These are phyloP conservation scores for Oreochromis aureus DNA, from an alignment of 2,113 vertebrate genomes.

Conservation along the genomic window DNA sequence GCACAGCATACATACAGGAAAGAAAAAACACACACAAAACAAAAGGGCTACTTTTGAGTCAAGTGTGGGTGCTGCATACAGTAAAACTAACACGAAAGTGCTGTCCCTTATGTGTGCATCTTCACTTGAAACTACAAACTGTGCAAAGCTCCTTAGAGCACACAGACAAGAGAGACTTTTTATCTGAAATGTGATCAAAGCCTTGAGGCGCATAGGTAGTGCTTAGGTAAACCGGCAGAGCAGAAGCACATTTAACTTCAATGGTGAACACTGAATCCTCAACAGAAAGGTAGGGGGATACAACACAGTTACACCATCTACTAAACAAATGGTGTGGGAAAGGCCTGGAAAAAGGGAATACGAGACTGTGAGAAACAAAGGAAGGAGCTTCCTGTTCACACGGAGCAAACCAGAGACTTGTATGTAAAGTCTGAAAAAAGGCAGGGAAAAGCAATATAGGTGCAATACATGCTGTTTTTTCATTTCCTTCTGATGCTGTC, in stretches of 20 bases:
- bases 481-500: background rate
- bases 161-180: background rate
- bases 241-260: conserved; percentile 30
- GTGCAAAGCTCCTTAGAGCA: background rate
- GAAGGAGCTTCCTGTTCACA: background rate
- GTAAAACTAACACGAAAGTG: background rate
- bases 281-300: background rate
- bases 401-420: background rate
- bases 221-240: conserved; percentile 39
- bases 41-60: background rate
- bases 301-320: background rate
- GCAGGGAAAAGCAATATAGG: background rate
- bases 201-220: background rate
- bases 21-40: background rate
- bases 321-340: background rate
- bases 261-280: background rate
- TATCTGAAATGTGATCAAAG: conserved; percentile 51
- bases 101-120: background rate
- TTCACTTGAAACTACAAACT: background rate
- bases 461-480: background rate
- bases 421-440: background rate
- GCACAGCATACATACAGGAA: background rate
- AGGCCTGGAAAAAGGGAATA: background rate
- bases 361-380: background rate
- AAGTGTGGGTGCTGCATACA: background rate